Percentiles rank a stretch among this genome's conserved stretches.
These are phyloP conservation scores for Oreocharis arfaki DNA, from an alignment of 2,113 vertebrate species.

Conservation along the genomic window DNA sequence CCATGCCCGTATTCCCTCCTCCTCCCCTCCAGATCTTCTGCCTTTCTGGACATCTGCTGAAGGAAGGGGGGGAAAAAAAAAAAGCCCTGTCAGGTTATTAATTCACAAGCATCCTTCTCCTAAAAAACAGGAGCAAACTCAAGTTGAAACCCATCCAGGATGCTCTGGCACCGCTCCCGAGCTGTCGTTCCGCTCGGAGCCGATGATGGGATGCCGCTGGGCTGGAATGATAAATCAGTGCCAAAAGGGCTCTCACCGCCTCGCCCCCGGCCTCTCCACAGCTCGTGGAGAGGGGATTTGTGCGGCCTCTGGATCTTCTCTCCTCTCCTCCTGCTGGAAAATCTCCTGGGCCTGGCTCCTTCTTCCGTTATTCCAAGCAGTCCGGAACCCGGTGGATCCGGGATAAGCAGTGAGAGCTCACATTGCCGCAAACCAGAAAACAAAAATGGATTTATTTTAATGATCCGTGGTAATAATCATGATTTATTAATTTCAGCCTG, in stretches of 20 bases:
- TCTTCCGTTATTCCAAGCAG: background rate
- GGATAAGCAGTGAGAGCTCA: background rate
- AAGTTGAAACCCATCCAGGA: slow-evolving; percentile 13
- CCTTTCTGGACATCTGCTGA: slow-evolving; percentile 9
- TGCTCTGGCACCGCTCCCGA: slow-evolving; percentile 5
- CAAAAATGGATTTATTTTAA: background rate
- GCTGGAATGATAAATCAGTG: background rate
- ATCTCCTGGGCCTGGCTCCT: background rate
- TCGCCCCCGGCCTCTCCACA: background rate
- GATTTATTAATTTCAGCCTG: background rate
- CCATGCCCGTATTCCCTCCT: background rate
- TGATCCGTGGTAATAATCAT: background rate
- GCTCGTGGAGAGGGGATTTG: background rate
- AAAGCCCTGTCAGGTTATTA: background rate
- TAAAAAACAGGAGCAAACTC: background rate
- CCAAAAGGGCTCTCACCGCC: background rate
- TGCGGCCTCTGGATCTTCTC: background rate
- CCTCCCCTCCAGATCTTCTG: background rate
- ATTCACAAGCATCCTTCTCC: slow-evolving; percentile 3
- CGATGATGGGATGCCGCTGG: background rate
- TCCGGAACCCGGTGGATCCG: background rate
- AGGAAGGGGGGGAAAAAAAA: background rate
- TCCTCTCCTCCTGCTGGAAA: background rate
- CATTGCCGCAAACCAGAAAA: background rate
- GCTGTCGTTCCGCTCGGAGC: background rate